Conservation (phyloP, 1,140 invertebrate species). For the Brachionus sp. region DNA sequence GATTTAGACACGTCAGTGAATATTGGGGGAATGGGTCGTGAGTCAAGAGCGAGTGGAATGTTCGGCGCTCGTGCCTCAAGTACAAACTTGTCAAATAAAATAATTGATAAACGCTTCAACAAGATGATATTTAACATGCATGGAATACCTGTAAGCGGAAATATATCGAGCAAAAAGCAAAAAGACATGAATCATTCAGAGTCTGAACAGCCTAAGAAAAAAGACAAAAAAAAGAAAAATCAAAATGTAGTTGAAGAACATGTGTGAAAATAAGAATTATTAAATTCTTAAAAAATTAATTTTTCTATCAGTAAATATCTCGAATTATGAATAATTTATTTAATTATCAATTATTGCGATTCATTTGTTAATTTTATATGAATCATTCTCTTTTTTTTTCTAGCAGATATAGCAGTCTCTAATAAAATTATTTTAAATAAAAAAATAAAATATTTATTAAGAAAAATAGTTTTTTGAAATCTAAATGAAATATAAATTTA, state of each 20-base stretch:
- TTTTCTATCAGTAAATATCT: neutral
- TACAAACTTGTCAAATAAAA: conserved; percentile 31
- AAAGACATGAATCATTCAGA: conserved; percentile 14
- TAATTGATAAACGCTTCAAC: conserved; percentile 38
- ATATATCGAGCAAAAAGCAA: conserved; percentile 32
- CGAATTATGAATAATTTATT: neutral
- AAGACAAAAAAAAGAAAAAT: conserved; percentile 32
- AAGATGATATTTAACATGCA: conserved; percentile 45
- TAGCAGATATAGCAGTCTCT: neutral
- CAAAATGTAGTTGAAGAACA: conserved; percentile 42
- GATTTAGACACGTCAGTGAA: conserved; percentile 27
- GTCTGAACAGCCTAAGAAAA: neutral
- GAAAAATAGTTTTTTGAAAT: neutral
- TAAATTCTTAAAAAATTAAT: neutral
- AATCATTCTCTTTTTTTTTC: neutral
- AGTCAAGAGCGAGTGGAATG: conserved; percentile 33
- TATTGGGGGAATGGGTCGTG: conserved; percentile 1
- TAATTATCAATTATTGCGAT: neutral
- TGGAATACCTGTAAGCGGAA: conserved; percentile 40
- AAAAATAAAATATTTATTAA: conserved; percentile 8
- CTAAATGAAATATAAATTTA: neutral
- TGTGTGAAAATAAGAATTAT: neutral
- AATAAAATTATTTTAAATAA: neutral
- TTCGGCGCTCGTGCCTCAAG: conserved; percentile 29
- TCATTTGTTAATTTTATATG: conserved; percentile 23